These are phyloP conservation scores for Botrylloides violaceus DNA, from an alignment of 23 tunicate genomes.

Conservation along the genomic window DNA sequence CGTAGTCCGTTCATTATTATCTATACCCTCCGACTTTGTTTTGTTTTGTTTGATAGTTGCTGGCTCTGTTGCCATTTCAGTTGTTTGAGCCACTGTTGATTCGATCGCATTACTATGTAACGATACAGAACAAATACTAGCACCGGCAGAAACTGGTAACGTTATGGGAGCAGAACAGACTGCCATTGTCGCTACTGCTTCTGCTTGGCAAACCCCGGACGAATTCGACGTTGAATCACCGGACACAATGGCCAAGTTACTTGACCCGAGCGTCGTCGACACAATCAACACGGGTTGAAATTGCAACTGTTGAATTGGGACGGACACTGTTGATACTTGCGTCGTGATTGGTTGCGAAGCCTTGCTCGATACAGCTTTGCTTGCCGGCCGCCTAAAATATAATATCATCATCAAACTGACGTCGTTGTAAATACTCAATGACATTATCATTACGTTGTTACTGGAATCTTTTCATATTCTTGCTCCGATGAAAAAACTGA, in stretches of 20 bases:
- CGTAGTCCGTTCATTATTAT: background rate
- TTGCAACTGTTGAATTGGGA: conserved; percentile 29
- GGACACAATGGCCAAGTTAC: background rate
- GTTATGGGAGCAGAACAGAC: no score
- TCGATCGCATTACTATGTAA: no score
- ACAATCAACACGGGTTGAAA: conserved; percentile 11
- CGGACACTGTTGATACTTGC: conserved; percentile 6
- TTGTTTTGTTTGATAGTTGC: no score
- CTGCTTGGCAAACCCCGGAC: background rate
- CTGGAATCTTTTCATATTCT: conserved; percentile 10
- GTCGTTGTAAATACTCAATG: background rate
- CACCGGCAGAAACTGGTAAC: no score
- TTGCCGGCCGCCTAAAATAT: background rate
- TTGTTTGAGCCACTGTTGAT: background rate
- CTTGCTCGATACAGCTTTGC: background rate
- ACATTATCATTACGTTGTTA: background rate
- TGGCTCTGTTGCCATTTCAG: background rate
- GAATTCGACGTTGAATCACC: background rate
- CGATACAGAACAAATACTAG: no score
- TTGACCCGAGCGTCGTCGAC: conserved; percentile 5
- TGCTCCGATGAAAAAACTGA: conserved; percentile 16
- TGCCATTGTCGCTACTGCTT: background rate
- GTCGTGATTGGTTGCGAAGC: background rate
- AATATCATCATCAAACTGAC: background rate
- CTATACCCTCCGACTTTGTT: no score